Conservation (phyloP, 1,140 invertebrate species). For the Trinorchestia longiramus region DNA sequence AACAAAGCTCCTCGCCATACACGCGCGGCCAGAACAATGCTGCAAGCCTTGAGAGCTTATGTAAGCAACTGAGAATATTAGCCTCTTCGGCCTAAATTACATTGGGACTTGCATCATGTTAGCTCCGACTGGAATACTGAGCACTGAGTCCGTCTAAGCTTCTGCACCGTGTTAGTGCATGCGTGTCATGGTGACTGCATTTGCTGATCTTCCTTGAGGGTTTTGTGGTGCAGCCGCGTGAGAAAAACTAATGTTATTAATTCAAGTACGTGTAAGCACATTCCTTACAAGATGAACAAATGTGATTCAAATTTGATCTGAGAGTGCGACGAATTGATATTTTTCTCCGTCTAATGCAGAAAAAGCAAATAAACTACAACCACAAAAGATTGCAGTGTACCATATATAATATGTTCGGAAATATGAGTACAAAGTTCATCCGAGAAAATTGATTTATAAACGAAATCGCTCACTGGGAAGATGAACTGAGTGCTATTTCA, state of each 20-base stretch:
- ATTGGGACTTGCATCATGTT: slow-evolving; percentile 43
- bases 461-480: background rate
- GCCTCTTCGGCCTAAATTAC: slow-evolving; percentile 33
- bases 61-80: slow-evolving; percentile 51
- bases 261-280: background rate
- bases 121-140: slow-evolving; percentile 20
- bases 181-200: background rate
- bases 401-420: background rate
- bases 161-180: background rate
- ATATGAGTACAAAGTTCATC: background rate
- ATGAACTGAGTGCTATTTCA: background rate
- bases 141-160: background rate
- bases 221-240: background rate
- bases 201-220: background rate
- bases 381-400: no score
- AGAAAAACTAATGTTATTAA: background rate
- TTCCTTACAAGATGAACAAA: background rate
- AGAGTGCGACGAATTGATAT: background rate
- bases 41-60: slow-evolving; percentile 25
- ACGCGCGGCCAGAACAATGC: slow-evolving; percentile 17
- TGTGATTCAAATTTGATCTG: background rate
- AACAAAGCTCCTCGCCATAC: slow-evolving; percentile 29
- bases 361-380: background rate
- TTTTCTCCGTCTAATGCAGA: background rate
- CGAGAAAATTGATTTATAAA: background rate